phyloP scores from a whole-genome alignment of 2,113 vertebrate genomes.

The Cephalopterus ornatus region DNA sequence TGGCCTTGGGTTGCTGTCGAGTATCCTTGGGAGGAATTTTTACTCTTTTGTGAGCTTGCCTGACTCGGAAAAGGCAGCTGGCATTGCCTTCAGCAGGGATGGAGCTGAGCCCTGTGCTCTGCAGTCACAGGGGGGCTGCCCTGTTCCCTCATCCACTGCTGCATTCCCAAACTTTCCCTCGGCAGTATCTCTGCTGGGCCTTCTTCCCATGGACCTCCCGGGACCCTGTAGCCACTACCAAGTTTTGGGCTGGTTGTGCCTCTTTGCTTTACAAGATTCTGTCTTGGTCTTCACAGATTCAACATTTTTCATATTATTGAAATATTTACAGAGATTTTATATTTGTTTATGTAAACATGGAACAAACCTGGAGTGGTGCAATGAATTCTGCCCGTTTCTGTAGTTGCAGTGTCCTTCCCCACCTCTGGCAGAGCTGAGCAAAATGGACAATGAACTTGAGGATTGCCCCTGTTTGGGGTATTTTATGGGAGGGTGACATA shows the following conservation, averaged over 20 bases:
- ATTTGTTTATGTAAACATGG: background rate
- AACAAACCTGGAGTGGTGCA: background rate
- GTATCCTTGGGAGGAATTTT: background rate
- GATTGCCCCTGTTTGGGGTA: background rate
- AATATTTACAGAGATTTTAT: background rate
- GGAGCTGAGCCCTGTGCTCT: background rate
- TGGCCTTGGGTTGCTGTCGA: background rate
- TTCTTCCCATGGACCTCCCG: no score
- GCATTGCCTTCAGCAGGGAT: background rate
- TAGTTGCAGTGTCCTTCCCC: background rate
- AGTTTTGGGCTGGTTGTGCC: background rate
- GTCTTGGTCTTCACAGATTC: background rate
- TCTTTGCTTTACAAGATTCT: background rate
- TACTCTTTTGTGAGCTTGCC: background rate
- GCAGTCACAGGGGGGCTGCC: accelerated
- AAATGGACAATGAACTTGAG: background rate
- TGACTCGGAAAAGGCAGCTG: background rate
- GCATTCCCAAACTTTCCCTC: background rate
- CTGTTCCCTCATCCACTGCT: background rate
- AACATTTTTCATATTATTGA: background rate
- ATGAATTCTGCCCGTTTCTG: background rate
- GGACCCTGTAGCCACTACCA: background rate
- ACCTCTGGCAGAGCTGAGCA: background rate
- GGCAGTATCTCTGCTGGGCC: accelerated
- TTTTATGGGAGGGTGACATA: background rate